Evolutionary conservation across 2,888 invertebrate genomes (phyloP), one percentile per base, ranked within the genome.

Genomic region (Gortyna flavago): DNA sequence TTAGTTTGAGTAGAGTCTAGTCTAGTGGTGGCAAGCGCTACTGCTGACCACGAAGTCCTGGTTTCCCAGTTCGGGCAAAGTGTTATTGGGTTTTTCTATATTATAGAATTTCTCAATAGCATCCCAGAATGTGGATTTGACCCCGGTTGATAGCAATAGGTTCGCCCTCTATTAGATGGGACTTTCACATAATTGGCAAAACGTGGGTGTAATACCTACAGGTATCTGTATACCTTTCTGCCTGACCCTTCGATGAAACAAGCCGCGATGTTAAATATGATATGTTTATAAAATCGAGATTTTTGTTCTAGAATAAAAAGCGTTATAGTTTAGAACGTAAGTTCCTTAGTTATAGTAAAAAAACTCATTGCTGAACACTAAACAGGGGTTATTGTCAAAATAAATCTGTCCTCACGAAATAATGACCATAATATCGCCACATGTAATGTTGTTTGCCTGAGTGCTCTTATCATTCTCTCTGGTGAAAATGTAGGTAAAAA

Each of bases 401-500:
- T 18, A 48, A 18, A n/a, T 74, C 8, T 44, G 48, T 25, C 18
- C 18, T 25, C 8, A 18, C 13, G 8, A 72, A 38, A 51, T 51
- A 72, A 54, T 32, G 32, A 62, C 38, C 38, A 51, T 18, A 41
- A 32, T 32, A 29, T 71, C 29, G 16, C 21, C 13, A 16, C 18
- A 67, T n/a, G n/a, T 71, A 61, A 72, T 72, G 38, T 32, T 62
- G 54, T 62, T 62, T 62, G 38, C 18, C 5, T 72, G 51, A 75
- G 75, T 51, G 51, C 38, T 38, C 25, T 62, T 41, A 32, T 32
- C 18, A 18, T 16, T 48, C 9, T 16, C 38, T 44, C 8, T 32
- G 5, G 32, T 3, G 8, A 41, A 54, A 9, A 29, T 41, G 8
- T 38, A 35, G 35, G 35, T 35, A n/a, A n/a, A n/a, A n/a, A n/a